phyloP scores from a whole-genome alignment of 2,113 vertebrate genomes.

The Proteles cristata region DNA sequence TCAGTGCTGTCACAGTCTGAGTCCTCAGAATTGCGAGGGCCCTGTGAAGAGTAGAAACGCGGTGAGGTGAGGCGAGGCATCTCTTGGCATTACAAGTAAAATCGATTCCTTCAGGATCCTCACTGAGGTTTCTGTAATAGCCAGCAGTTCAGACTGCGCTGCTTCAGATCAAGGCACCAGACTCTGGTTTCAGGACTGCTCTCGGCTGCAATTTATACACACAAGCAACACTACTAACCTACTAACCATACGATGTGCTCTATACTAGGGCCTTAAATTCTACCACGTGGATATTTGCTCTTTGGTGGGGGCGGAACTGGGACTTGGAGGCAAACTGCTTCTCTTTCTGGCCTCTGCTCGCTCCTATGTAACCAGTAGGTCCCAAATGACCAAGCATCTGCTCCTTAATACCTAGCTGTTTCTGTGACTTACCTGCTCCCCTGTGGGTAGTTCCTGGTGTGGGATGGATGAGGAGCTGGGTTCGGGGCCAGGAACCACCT shows the following conservation, averaged over 20 bases:
- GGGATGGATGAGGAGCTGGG: conserved; percentile 88
- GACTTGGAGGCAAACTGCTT: background rate
- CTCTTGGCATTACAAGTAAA: background rate
- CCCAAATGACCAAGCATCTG: background rate
- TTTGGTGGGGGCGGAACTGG: background rate
- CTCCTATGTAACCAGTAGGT: background rate
- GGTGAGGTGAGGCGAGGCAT: background rate
- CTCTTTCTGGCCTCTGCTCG: background rate
- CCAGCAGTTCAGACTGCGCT: background rate
- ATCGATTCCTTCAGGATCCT: background rate
- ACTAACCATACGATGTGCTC: background rate
- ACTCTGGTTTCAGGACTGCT: background rate
- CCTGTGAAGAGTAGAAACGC: conserved; percentile 69
- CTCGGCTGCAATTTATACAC: background rate
- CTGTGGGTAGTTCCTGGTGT: conserved; percentile 89
- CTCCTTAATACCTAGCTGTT: background rate
- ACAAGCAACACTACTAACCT: background rate
- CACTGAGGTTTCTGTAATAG: background rate
- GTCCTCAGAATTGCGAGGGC: conserved; percentile 90
- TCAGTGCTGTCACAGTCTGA: conserved; percentile 96
- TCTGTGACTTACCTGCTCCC: conserved; percentile 21
- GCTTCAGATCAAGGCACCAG: background rate
- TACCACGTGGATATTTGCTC: background rate
- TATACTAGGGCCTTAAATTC: background rate
- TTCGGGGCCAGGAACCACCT: conserved; percentile 87